Percentiles rank a stretch among this genome's conserved stretches.
These are phyloP conservation scores for Papilio gigon DNA, from an alignment of 2,888 invertebrate species.

Conservation along the genomic window DNA sequence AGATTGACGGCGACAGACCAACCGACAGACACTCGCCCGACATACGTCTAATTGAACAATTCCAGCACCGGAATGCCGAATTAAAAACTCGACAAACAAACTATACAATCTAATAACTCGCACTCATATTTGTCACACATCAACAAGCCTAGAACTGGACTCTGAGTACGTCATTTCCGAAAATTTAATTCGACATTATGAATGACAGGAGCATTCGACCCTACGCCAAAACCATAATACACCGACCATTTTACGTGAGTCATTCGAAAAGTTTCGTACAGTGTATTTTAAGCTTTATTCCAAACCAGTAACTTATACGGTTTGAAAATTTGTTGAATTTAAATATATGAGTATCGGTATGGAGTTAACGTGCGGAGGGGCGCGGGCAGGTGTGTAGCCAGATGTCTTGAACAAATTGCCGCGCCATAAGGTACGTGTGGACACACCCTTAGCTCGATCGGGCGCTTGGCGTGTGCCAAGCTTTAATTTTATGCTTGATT, in stretches of 20 bases:
- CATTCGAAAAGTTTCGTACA: constrained; percentile 35
- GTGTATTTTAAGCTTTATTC: constrained; percentile 52
- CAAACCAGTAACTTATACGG: constrained; percentile 44
- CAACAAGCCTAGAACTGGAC: constrained; percentile 65
- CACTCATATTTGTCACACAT: constrained; percentile 63
- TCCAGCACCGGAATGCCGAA: constrained; percentile 58
- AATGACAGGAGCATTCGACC: constrained; percentile 75
- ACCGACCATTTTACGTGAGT: constrained; percentile 49
- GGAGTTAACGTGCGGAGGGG: constrained; percentile 57
- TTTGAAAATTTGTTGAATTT: constrained; percentile 39
- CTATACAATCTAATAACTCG: constrained; percentile 62
- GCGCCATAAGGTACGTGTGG: constrained; percentile 78
- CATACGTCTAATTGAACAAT: constrained; percentile 67
- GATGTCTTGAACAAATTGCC: constrained; percentile 82
- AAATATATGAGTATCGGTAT: constrained; percentile 61
- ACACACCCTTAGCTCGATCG: constrained; percentile 75
- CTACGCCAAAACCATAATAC: constrained; percentile 72
- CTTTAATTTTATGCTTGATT: constrained; percentile 83
- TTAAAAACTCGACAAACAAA: constrained; percentile 55
- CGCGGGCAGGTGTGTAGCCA: constrained; percentile 79
- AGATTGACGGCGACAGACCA: constrained; percentile 66
- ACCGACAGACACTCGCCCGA: constrained; percentile 62
- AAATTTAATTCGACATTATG: constrained; percentile 71
- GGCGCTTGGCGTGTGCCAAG: constrained; percentile 79
- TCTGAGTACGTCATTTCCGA: constrained; percentile 78